Evolutionary conservation across 2,113 vertebrate genomes (phyloP), one percentile per base, ranked within the genome.

Genomic region (Pyrgilauda ruficollis): DNA sequence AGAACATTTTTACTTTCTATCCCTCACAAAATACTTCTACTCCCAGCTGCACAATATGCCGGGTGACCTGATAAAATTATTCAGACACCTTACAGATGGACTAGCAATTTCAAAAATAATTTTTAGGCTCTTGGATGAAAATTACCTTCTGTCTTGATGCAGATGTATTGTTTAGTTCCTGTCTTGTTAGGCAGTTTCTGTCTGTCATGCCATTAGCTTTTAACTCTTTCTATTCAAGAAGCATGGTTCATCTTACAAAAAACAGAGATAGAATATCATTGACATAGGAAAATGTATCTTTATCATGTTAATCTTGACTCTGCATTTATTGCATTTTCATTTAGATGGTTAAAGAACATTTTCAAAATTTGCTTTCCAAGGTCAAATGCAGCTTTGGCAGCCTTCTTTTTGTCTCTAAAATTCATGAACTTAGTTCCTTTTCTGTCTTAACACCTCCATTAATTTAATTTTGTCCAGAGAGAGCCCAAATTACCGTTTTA

Each of bases 251-350:
- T 61, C 24, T 24, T 64, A 52, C 15, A 37, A 89, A 90, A 64
- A 72, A 53, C 1, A 6, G 23, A 67, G 13, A 2, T n/a, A 2
- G 1, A 7, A 21, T 85, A 3, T 61, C 12, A 41, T 8, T 64
- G 39, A 43, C 14, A 35, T 18, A 56, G 16, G 69, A 79, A 87
- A 83, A 64, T 64, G 0, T 64, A 10, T 35, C 35, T 88, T 10
- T 15, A 41, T 90, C 4, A 4, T 73, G 13, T 11, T 67, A 61
- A 44, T 52, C 18, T 75, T 75, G 18, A 46, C 39, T 75, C 28
- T 58, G 6, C 28, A 27, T 83, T 76, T 79, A 31, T 11, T 87
- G 8, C 14, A 39, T 82, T 91, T 93, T 67, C 10, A 52, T 87
- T 84, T 85, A 50, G 10, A 13, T 52, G 18, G 33, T 76, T 31